Base-by-base conservation (phyloP, 1,140 invertebrate species). In the Trialeurodes vaporariorum region DNA sequence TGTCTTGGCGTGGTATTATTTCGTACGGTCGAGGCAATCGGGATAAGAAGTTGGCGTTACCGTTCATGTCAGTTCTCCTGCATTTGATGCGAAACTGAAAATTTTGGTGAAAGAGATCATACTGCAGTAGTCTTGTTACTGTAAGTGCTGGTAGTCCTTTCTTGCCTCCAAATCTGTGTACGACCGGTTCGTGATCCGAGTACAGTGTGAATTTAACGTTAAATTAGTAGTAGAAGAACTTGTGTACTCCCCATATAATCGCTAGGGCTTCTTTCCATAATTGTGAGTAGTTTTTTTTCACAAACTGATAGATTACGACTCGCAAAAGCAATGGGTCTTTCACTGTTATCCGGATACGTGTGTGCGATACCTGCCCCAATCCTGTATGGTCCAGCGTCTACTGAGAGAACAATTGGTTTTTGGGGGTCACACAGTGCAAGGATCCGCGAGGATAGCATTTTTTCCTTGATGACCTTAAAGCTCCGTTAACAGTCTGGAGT, bases 191-290 rank as follows among this genome's bases (percentile, higher is more conserved):
- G 25, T 67, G 65, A 25, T 67, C 65, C 2, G 61, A 40, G 27
- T 27, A 11, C 12, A 67, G 25, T 27, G 22, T 67, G 34, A 67
- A 67, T 24, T 27, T 65, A 2, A 22, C 2, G 11, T 61, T 61
- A 64, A 26, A 64, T 2, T 64, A 25, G 67, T 63, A 67, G 78
- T 67, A 61, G 78, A 74, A 73, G 76, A 82, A 71, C 79, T 70
- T 76, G 74, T 72, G 26, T 76, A 65, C 21, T 70, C 58, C 76
- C 69, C 72, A 79, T n/a, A 80, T 65, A 21, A 81, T 75, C 2
- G 76, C 75, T 21, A 79, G 74, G 66, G 65, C 79, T 73, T 83
- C 80, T 65, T 78, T 77, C 61, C 83, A 80, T 24, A 79, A 76
- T 67, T 79, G 74, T 22, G 74, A 49, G 68, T 81, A 81, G 61